Evolutionary conservation across 2,797 vertebrate species (phyloP).

Genomic region (Bucorvus abyssinicus): DNA sequence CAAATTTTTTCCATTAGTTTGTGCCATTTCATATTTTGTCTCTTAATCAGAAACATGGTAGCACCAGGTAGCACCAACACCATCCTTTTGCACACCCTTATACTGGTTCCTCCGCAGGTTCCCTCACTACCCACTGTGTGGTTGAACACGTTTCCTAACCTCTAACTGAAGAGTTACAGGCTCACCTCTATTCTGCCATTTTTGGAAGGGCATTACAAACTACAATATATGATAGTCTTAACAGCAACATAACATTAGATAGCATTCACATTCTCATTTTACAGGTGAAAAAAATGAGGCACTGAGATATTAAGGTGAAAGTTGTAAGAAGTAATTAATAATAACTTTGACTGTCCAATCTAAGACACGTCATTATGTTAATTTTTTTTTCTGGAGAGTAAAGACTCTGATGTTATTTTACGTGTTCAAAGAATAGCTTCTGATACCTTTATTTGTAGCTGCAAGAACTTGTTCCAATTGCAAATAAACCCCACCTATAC

Average conservation of each 20-base stretch:
- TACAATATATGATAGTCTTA: background rate
- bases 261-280: background rate
- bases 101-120: background rate
- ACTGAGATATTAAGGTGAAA: background rate
- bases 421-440: background rate
- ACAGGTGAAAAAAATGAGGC: background rate
- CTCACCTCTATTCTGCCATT: background rate
- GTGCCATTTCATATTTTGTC: background rate
- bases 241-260: background rate
- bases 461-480: background rate
- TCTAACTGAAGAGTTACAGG: background rate
- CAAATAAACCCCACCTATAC: background rate
- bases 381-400: background rate
- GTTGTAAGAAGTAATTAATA: background rate
- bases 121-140: background rate
- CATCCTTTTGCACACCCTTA: background rate
- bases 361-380: background rate
- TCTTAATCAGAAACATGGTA: background rate
- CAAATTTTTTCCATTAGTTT: background rate
- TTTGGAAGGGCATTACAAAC: background rate
- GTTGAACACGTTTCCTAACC: background rate
- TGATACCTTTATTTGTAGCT: background rate
- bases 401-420: background rate
- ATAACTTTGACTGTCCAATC: background rate
- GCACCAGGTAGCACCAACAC: background rate